phyloP scores from a whole-genome alignment of 2,888 invertebrate species.

The Teleogryllus oceanicus region DNA sequence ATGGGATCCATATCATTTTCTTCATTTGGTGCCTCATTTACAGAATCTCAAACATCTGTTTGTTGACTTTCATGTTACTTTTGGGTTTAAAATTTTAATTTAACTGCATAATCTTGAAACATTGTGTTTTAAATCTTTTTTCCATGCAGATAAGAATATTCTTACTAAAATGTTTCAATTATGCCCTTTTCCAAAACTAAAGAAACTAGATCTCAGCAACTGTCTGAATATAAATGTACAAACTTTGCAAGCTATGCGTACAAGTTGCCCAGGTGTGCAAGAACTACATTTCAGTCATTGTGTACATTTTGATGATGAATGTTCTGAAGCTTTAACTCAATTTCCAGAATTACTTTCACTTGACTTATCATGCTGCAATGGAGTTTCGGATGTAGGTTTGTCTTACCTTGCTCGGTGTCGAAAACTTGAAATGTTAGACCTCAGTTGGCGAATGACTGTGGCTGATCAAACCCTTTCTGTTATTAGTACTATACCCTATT shows the following conservation, averaged over 20 bases:
- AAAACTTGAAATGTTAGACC: background rate
- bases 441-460: background rate
- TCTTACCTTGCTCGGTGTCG: background rate
- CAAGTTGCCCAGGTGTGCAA: background rate
- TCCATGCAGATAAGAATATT: background rate
- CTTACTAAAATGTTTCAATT: background rate
- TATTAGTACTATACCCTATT: background rate
- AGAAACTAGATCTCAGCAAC: background rate
- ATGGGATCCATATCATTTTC: background rate
- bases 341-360: background rate
- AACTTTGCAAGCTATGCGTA: background rate
- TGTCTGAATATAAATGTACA: background rate
- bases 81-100: too few species aligned
- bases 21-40: background rate
- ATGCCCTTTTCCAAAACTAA: background rate
- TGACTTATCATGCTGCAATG: background rate
- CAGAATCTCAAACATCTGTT: background rate
- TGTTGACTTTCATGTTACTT: background rate
- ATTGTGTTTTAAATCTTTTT: conserved; percentile 7
- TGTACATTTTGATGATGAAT: conserved; percentile 1
- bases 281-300: background rate
- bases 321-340: background rate
- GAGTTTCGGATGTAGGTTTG: background rate
- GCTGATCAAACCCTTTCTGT: background rate
- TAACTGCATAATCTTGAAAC: background rate